Base-by-base conservation (phyloP, 2,797 vertebrate species). In the Enteromius trimaculatus region DNA sequence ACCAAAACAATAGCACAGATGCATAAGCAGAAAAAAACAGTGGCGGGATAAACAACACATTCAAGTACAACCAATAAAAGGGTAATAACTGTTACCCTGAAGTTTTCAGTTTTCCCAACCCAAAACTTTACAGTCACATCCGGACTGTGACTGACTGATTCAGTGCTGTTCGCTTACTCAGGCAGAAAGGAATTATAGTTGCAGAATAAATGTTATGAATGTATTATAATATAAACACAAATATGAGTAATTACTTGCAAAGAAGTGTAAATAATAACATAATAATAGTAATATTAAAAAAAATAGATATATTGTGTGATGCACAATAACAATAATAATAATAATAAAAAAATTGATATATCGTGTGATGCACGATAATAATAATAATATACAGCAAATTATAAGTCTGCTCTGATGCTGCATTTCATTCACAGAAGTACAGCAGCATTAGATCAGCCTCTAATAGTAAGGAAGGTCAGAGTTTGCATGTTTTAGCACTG, bases 1-100 rank as follows among this genome's bases (percentile, higher is more conserved):
- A 75, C 49, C 53, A 55, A 55, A 31, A 37, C 21, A 55, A 74
- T 55, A n/a, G 29, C 51, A 75, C 71, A 74, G 29, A 74, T 34
- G 71, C 71, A n/a, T 8, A 37, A 34, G 29, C 14, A 34, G 21
- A 44, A 42, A 39, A 47, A 65, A 47, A 78, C 21, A 62, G 9
- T 11, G 14, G 31, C 21, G 3, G 14, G 31, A 37, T 75, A 21
- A 79, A 49, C 49, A 51, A 49, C 23, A 29, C 37, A 37, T 75
- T 13, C 13, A 62, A 23, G 1, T 14, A 29, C 19, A 71, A 17
- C 23, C 13, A 69, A 19, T 19, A 79, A 34, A 42, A 19, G 9
- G 7, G 47, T 31, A 31, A 29, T 65, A 31, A 10, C n/a, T n/a
- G n/a, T n/a, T n/a, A n/a, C n/a, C n/a, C n/a, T n/a, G n/a, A 11